These are phyloP conservation scores for Tapera naevia DNA, from an alignment of 2,797 vertebrate species.

Conservation along the genomic window DNA sequence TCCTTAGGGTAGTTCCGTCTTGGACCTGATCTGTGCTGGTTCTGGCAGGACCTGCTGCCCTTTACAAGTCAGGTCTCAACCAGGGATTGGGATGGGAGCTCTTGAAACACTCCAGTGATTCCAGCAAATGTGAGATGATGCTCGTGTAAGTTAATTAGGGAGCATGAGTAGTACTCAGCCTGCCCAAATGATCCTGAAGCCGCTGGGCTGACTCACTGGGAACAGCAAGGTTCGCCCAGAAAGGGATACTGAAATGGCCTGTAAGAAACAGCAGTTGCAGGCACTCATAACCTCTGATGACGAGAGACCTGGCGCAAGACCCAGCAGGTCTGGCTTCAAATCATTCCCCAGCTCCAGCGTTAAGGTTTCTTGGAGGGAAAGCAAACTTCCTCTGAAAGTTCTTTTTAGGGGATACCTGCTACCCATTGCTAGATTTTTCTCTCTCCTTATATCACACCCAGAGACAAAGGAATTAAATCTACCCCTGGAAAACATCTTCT, in stretches of 20 bases:
- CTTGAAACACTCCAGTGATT: neutral
- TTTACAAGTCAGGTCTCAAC: fast-evolving
- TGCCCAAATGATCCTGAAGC: neutral
- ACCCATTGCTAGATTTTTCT: neutral
- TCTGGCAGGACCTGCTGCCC: neutral
- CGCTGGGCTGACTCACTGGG: neutral
- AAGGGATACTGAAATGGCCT: neutral
- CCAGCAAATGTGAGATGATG: neutral
- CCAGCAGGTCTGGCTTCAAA: neutral
- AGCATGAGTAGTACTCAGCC: neutral
- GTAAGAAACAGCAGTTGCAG: neutral
- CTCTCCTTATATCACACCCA: neutral
- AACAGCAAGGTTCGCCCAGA: neutral
- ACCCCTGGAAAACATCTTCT: neutral
- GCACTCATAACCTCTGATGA: fast-evolving
- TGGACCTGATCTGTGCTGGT: no score
- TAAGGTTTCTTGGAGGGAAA: neutral
- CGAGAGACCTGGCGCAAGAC: neutral
- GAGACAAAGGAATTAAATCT: constrained; percentile 49
- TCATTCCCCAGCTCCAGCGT: neutral
- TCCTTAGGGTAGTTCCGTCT: neutral
- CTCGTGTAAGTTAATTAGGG: neutral
- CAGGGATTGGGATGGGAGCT: neutral
- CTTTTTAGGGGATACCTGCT: neutral
- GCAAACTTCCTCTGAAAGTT: neutral